Evolutionary conservation across 2,888 invertebrate species (phyloP), one percentile per base, ranked within the genome.

Genomic region (Perdita meconis): DNA sequence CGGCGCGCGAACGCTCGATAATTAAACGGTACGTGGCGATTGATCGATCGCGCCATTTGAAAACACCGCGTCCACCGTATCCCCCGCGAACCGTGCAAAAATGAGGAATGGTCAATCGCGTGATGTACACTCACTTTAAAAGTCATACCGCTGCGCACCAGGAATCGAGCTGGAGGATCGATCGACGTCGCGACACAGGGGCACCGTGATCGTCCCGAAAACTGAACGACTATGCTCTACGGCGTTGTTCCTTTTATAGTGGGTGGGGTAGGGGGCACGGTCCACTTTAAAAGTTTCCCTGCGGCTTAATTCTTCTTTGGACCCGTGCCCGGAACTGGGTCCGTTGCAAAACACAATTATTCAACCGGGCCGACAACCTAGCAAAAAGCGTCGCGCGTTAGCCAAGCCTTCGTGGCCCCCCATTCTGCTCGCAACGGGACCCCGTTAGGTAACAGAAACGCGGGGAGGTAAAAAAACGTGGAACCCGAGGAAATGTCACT

Each of bases 341-440:
- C 70, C 76, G 83, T 90, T 90, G 84, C 89, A 87, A 89, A 90
- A 90, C 85, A 84, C 84, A 89, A 89, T 90, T 90, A 90, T 89
- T 86, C 88, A 90, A 90, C 85, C 87, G 75, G 76, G 57, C 79
- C 71, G 80, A 50, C 71, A 47, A 64, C 44, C 19, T 19, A 8
- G 63, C 53, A 81, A 86, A 88, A 89, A 88, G 81, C 74, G 53
- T 56, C 70, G 56, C 42, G 57, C 79, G 71, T 77, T 78, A 75
- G 78, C 74, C 86, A 82, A 84, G 82, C 30, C 30, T n/a, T 30
- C 30, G 30, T 30, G 30, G 30, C 30, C 6, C 80, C 72, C 51
- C n/a, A n/a, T n/a, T n/a, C n/a, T n/a, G 55, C 22, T 16, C 44
- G 76, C 81, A 85, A 84, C 80, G 77, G 85, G 71, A 56, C 63